Base-by-base conservation (phyloP, 2,113 vertebrate genomes). In the Rhinoderma darwinii region DNA sequence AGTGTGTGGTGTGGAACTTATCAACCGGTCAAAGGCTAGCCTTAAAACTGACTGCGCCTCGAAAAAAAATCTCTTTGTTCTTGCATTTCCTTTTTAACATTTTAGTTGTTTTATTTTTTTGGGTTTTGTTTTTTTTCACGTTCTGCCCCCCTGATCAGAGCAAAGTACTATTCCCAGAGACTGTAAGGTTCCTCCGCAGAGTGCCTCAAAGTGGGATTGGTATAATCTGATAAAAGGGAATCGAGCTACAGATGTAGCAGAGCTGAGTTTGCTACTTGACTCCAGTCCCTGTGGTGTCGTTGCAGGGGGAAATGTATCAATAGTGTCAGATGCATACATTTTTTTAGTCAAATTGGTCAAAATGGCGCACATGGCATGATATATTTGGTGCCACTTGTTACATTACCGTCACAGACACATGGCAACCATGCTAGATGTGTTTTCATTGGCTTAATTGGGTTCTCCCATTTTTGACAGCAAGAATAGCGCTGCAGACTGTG, bases 11-110 rank as follows among this genome's bases (percentile, higher is more conserved):
- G 89, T 92, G 93, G 93, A 95, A 95, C 92, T 91, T 79, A 93
- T 94, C 91, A 92, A 92, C 77, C 88, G 92, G 92, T 94, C 93
- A 93, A 91, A 94, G 91, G 91, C 91, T 90, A 91, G 91, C 89
- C 91, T 90, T 84, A 88, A 92, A 92, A 86, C 90, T 94, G 92
- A 93, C 93, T 92, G 89, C 27, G 94, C 90, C 90, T 88, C 85
- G 83, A 91, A 92, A 93, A 89, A 91, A 94, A 94, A 78, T 94
- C 93, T 92, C 93, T 95, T 94, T 94, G 93, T 95, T 94, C 93
- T 93, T 70, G 17, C 68, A 56, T 84, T 93, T 93, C 91, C 79
- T 37, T 90, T 93, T 91, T 89, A 68, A 59, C 89, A 68, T 93
- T 92, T 88, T 77, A 90, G 90, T 92, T 91, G 90, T 89, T 61